Conservation (phyloP, 37 sponge, comb jelly and placozoan species). For the Ephydatia muelleri region DNA sequence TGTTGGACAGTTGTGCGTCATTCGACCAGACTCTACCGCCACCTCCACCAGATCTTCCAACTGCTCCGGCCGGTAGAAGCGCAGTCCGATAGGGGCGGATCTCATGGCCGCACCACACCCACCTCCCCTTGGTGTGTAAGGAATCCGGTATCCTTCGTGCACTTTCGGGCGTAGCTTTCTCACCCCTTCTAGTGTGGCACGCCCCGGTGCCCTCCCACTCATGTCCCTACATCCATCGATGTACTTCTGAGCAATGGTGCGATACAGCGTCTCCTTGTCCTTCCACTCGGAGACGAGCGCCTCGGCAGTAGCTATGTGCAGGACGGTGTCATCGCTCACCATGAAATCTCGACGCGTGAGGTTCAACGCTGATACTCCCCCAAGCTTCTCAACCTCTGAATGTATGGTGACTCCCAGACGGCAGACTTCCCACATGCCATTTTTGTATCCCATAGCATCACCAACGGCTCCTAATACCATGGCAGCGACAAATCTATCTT, state of each 20-base stretch:
- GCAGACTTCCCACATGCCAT: constrained; percentile 82
- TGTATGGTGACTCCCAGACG: constrained; percentile 70
- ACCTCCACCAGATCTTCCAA: constrained; percentile 37
- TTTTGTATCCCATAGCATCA: constrained; percentile 88
- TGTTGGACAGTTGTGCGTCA: constrained; percentile 68
- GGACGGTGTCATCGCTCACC: constrained; percentile 66
- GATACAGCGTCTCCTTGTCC: constrained; percentile 3
- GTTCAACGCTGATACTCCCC: constrained; percentile 58
- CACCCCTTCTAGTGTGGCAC: background rate
- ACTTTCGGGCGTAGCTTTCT: background rate
- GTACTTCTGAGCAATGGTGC: constrained; percentile 35
- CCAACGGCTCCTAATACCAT: constrained; percentile 85
- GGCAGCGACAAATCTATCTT: constrained; percentile 50
- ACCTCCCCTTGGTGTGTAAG: constrained; percentile 38
- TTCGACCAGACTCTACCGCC: constrained; percentile 50
- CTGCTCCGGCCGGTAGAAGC: constrained; percentile 41
- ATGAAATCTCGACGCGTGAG: constrained; percentile 46
- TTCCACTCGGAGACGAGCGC: constrained; percentile 32
- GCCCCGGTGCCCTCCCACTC: constrained; percentile 47
- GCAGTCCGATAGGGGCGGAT: constrained; percentile 50
- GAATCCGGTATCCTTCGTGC: constrained; percentile 25
- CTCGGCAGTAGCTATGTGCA: constrained; percentile 63
- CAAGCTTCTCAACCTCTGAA: constrained; percentile 33
- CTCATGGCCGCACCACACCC: constrained; percentile 65
- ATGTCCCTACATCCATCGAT: constrained; percentile 41